These are phyloP conservation scores for Pyralis farinalis DNA, from an alignment of 2,888 invertebrate species.

Conservation along the genomic window DNA sequence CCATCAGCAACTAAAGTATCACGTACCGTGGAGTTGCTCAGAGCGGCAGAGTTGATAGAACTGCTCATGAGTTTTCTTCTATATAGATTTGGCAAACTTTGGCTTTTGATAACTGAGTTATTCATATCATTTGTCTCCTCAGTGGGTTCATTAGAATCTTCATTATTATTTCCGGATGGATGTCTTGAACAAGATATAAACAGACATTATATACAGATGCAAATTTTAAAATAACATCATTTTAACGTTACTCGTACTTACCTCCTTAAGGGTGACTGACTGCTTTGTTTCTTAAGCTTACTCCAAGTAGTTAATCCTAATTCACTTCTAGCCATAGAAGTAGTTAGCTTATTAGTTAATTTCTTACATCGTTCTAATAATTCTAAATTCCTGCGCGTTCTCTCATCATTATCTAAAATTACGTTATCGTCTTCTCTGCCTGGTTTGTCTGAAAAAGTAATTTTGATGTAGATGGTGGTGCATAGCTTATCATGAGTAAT, in stretches of 20 bases:
- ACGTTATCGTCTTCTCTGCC: slow-evolving; percentile 59
- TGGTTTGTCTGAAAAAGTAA: slow-evolving; percentile 71
- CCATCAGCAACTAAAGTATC: slow-evolving; percentile 1
- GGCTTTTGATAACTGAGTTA: slow-evolving; percentile 85
- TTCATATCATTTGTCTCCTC: slow-evolving; percentile 80
- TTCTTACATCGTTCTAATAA: slow-evolving; percentile 78
- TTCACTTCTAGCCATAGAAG: slow-evolving; percentile 93
- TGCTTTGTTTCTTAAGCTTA: slow-evolving; percentile 88
- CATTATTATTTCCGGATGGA: slow-evolving; percentile 89
- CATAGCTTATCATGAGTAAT: slow-evolving; percentile 39
- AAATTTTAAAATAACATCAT: slow-evolving; percentile 7
- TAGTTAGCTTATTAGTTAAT: slow-evolving; percentile 81
- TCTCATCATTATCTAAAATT: slow-evolving; percentile 73
- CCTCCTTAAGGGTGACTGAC: slow-evolving; percentile 84
- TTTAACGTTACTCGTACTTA: slow-evolving; percentile 34
- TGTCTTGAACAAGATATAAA: slow-evolving; percentile 70
- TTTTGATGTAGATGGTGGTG: slow-evolving; percentile 33
- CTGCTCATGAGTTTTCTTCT: slow-evolving; percentile 76
- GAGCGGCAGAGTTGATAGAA: slow-evolving; percentile 76
- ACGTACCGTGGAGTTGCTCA: slow-evolving; percentile 87
- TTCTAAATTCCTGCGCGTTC: slow-evolving; percentile 81
- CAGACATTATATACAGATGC: too few relatives aligned
- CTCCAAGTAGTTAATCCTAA: slow-evolving; percentile 95
- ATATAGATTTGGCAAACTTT: slow-evolving; percentile 89
- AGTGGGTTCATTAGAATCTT: slow-evolving; percentile 76